Percentiles rank a stretch among this genome's conserved stretches.
phyloP scores from a whole-genome alignment of 2,797 vertebrate species.

The Sebastes matsubarae region DNA sequence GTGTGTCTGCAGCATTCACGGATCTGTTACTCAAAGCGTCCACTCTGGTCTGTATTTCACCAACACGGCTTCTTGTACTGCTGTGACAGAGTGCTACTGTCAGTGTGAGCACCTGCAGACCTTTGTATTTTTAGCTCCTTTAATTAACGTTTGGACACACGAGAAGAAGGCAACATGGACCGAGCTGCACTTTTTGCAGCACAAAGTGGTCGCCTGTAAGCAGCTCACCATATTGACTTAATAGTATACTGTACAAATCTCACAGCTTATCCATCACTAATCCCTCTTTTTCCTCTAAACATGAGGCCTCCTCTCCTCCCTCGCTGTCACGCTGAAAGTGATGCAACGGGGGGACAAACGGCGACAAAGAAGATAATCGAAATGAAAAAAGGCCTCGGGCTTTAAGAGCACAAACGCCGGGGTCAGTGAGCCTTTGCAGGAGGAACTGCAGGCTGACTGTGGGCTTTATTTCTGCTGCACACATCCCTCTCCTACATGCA shows the following conservation, averaged over 20 bases:
- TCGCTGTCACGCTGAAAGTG: not conserved
- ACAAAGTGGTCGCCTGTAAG: not conserved
- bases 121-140: not conserved
- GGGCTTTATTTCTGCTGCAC: not conserved
- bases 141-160: not conserved
- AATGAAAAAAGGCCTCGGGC: not conserved
- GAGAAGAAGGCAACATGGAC: not conserved
- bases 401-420: not conserved
- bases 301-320: constrained; percentile 2
- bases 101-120: not conserved
- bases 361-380: not conserved
- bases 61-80: not conserved
- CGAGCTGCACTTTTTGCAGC: not conserved
- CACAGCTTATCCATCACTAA: constrained; percentile 39
- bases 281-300: not conserved
- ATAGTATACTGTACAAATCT: constrained; percentile 19
- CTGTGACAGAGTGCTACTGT: not conserved
- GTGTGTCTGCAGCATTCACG: too few species aligned
- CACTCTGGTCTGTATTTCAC: not conserved
- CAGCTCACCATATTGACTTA: constrained; percentile 8
- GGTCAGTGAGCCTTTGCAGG: not conserved
- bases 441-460: not conserved
- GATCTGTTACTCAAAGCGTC: too few species aligned
- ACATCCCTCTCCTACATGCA: not conserved
- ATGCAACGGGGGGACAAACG: not conserved